phyloP scores from a whole-genome alignment of 92 coral and sea anemone species.

The Epizoanthus rinbou region DNA sequence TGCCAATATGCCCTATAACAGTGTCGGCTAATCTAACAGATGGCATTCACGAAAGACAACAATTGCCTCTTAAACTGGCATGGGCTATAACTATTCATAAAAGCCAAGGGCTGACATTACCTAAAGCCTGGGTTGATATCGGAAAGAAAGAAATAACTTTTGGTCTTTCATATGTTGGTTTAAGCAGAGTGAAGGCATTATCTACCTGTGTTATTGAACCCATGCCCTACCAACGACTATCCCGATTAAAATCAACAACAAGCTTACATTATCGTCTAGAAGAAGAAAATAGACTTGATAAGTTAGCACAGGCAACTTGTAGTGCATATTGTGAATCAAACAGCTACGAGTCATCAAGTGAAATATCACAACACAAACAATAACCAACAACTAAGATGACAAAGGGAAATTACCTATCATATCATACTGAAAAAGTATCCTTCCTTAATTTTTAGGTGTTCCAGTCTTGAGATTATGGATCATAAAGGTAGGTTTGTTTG shows the following conservation, averaged over 20 bases:
- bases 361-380: conserved; percentile 39
- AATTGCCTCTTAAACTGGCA: conserved; percentile 59
- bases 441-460: conserved; percentile 41
- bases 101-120: conserved; percentile 57
- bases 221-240: not conserved
- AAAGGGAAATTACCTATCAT: conserved; percentile 41
- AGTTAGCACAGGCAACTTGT: conserved; percentile 37
- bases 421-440: conserved; percentile 41
- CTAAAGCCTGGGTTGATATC: conserved; percentile 63
- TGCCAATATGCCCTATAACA: conserved; percentile 62
- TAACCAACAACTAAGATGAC: conserved; percentile 41
- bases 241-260: conserved; percentile 43
- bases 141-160: conserved; percentile 35
- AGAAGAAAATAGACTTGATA: conserved; percentile 40
- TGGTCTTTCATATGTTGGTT: conserved; percentile 60
- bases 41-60: conserved; percentile 49
- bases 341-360: conserved; percentile 44
- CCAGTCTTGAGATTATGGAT: conserved; percentile 38
- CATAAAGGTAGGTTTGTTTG: conserved; percentile 38
- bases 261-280: conserved; percentile 38
- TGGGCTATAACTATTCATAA: conserved; percentile 42
- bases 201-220: conserved; percentile 24
- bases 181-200: conserved; percentile 44
- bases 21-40: conserved; percentile 39
- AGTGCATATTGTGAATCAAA: conserved; percentile 40